Evolutionary conservation across 2,113 vertebrate species (phyloP).

Genomic region (Ochotona curzoniae): DNA sequence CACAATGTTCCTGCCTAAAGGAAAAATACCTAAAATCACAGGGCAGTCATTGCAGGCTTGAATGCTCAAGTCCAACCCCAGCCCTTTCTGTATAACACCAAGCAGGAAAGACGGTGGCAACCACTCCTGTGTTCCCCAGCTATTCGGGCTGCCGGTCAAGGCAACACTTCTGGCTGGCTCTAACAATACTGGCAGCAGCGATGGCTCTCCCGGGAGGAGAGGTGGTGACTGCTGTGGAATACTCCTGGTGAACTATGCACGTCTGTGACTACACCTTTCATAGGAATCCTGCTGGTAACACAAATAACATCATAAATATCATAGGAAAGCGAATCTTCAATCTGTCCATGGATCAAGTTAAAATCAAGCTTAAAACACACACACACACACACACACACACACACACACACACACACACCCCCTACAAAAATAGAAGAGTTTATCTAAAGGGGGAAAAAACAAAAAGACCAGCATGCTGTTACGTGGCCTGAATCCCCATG

Average conservation of each 20-base stretch:
- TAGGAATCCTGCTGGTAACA: too few relatives aligned
- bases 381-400: background rate
- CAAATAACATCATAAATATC: background rate
- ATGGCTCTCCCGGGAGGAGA: background rate
- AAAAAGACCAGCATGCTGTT: background rate
- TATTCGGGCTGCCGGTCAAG: background rate
- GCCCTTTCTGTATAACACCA: background rate
- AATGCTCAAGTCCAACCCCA: background rate
- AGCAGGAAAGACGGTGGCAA: background rate
- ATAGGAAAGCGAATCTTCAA: background rate
- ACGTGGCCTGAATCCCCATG: accelerated
- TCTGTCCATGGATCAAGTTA: background rate
- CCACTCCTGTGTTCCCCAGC: background rate
- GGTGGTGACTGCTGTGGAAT: background rate
- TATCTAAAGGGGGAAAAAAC: background rate
- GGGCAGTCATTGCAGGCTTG: background rate
- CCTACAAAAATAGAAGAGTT: too few relatives aligned
- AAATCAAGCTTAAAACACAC: conserved; percentile 9
- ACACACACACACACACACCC: too few relatives aligned
- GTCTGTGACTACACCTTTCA: too few relatives aligned
- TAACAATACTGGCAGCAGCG: background rate
- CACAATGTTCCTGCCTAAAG: background rate
- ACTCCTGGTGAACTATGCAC: background rate
- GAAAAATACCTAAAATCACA: background rate
- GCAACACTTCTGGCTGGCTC: background rate